phyloP scores from a whole-genome alignment of 2,797 vertebrate genomes.

The Platyrinchus mystaceus region DNA sequence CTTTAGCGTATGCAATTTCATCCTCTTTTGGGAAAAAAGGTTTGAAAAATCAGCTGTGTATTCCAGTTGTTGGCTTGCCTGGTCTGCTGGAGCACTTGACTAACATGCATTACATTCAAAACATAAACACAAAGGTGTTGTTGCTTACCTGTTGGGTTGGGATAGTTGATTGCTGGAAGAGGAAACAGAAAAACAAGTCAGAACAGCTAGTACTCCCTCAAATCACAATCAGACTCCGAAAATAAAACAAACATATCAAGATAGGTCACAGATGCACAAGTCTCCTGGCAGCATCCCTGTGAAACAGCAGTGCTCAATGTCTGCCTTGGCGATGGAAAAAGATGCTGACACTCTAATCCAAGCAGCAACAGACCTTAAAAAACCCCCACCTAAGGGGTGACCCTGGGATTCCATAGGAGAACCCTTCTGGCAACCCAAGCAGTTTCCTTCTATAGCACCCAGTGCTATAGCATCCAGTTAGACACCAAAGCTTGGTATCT shows the following conservation, averaged over 20 bases:
- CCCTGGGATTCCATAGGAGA: not conserved
- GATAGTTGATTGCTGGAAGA: conserved; percentile 90
- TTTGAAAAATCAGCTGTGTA: not conserved
- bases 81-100: not conserved
- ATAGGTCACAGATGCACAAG: not conserved
- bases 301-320: not conserved
- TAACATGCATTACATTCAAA: not conserved
- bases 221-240: not conserved
- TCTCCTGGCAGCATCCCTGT: not conserved
- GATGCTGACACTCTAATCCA: not conserved
- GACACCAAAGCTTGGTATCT: not conserved
- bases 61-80: not conserved
- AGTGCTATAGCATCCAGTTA: not conserved
- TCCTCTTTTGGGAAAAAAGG: not conserved
- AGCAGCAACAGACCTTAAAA: not conserved
- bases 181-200: conserved; percentile 60
- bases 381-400: not conserved
- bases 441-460: not conserved
- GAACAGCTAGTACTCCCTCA: not conserved
- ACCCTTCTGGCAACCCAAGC: not conserved
- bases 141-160: conserved; percentile 86
- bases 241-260: not conserved
- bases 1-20: not conserved
- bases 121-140: not conserved
- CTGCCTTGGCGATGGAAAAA: not conserved